Evolutionary conservation across 30 jellyfish, hydroid and myxozoan genomes (phyloP).

Genomic region (Clytia hemisphaerica): DNA sequence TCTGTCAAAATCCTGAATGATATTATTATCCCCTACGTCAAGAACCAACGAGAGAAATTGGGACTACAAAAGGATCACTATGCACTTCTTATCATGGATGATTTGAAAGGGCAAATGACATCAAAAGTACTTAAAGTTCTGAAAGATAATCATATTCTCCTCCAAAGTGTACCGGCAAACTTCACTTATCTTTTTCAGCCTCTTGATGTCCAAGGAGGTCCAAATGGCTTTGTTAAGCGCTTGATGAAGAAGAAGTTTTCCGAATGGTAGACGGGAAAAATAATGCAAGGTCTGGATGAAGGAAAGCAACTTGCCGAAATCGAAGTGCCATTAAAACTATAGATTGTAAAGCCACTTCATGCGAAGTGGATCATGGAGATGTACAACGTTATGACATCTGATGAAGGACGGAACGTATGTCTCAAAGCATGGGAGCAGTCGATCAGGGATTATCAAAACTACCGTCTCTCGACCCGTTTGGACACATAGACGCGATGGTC

Average conservation of each 20-base stretch:
- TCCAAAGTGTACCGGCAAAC: slow-evolving; percentile 25
- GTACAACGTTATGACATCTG: slow-evolving; percentile 5
- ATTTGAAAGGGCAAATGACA: too few relatives aligned
- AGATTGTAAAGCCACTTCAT: slow-evolving; percentile 31
- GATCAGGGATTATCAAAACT: too few relatives aligned
- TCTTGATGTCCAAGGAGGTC: slow-evolving; percentile 24
- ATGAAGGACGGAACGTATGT: too few relatives aligned
- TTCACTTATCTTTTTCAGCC: slow-evolving; percentile 46
- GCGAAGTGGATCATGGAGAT: slow-evolving; percentile 43
- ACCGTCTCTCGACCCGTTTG: too few relatives aligned
- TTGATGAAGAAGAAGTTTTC: slow-evolving; percentile 28
- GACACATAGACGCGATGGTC: too few relatives aligned
- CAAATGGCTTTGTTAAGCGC: slow-evolving; percentile 37
- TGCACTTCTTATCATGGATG: too few relatives aligned
- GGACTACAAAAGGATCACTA: too few relatives aligned
- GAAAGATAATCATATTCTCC: slow-evolving; percentile 11
- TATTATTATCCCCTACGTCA: background rate
- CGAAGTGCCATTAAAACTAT: background rate
- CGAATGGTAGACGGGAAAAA: slow-evolving; percentile 36
- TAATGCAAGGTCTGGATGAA: slow-evolving; percentile 14
- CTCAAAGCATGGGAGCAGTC: too few relatives aligned
- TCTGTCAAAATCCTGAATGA: background rate
- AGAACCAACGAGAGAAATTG: background rate
- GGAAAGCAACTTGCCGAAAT: slow-evolving; percentile 20
- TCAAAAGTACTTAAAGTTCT: background rate